Conservation (phyloP, 1,140 invertebrate genomes). For the Listronotus oregonensis region DNA sequence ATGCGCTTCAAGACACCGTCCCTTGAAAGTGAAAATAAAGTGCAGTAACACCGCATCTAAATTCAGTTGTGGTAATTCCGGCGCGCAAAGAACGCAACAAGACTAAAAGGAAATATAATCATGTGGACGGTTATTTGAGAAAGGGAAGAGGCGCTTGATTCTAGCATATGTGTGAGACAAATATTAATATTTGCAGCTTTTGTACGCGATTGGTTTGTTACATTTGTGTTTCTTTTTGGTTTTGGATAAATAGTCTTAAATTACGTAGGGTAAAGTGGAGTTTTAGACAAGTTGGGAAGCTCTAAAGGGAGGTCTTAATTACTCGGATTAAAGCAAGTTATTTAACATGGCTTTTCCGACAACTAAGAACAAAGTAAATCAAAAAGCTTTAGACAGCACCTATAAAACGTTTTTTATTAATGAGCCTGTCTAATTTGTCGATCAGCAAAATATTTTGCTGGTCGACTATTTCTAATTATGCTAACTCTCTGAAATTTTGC, state of each 20-base stretch:
- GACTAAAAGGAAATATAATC: slow-evolving; percentile 1
- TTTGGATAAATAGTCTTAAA: neutral
- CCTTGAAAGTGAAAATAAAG: neutral
- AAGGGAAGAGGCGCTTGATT: slow-evolving; percentile 1
- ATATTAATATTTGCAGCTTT: neutral
- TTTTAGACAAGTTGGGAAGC: too few species aligned
- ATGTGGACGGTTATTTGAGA: neutral
- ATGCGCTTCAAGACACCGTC: too few species aligned
- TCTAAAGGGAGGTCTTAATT: neutral
- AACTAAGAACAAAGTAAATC: too few species aligned
- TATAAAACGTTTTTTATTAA: too few species aligned
- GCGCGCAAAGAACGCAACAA: slow-evolving; percentile 11
- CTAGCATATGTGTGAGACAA: slow-evolving; percentile 2
- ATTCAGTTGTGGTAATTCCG: slow-evolving; percentile 6
- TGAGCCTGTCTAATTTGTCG: too few species aligned
- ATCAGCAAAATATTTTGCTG: too few species aligned
- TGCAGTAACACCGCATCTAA: slow-evolving; percentile 5
- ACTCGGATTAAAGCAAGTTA: too few species aligned
- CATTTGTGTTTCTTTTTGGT: neutral
- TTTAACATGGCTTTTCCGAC: too few species aligned
- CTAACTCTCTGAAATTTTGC: too few species aligned
- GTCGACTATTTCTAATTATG: too few species aligned
- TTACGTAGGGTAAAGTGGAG: too few species aligned
- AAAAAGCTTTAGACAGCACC: too few species aligned
- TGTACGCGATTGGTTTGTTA: neutral